Base-by-base conservation (phyloP, 2,888 invertebrate genomes). In the Mesochorus sp. region DNA sequence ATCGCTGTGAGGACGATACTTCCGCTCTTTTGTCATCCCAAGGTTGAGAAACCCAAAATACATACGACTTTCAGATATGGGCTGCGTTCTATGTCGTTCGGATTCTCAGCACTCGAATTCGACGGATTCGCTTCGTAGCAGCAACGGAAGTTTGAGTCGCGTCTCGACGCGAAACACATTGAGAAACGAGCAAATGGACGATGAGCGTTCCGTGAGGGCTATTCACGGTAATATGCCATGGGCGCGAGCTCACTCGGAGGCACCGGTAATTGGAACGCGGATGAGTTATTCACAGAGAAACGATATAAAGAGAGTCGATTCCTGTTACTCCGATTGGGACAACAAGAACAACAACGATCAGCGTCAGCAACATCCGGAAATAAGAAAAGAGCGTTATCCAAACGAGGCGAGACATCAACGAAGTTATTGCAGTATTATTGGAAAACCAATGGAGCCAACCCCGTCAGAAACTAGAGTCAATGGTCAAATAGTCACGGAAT, bases 401-500 rank as follows among this genome's bases (percentile, higher is more conserved):
- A 64, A n/a, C 19, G 77, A 81, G 14, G 47, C 19, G 44, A 68
- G 71, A 26, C 80, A 82, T 24, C 75, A 82, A 14, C 76, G 68
- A 4, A 87, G 84, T 70, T 85, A 79, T 57, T 83, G 80, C 76
- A 85, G 81, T 31, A 76, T 85, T n/a, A 70, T 71, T 1, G 82
- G 64, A 21, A n/a, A n/a, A n/a, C n/a, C n/a, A n/a, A 19, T 76
- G 0, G 80, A 82, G 6, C 47, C 72, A n/a, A 81, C 74, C 3
- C 49, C 47, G 0, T 83, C 84, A 0, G 87, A 86, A n/a, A 83
- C 80, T 34, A 84, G 83, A 74, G 62, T 86, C 0, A 85, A 83
- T 39, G 82, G 80, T n/a, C 85, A 86, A 68, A 81, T 83, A 53
- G 83, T 83, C 2, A 53, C 82, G 21, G 90, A 90, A 64, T 88